Percentiles rank a stretch among this genome's conserved stretches.
Conservation (phyloP, 1,140 invertebrate species). For the Bombyx mandarina region DNA sequence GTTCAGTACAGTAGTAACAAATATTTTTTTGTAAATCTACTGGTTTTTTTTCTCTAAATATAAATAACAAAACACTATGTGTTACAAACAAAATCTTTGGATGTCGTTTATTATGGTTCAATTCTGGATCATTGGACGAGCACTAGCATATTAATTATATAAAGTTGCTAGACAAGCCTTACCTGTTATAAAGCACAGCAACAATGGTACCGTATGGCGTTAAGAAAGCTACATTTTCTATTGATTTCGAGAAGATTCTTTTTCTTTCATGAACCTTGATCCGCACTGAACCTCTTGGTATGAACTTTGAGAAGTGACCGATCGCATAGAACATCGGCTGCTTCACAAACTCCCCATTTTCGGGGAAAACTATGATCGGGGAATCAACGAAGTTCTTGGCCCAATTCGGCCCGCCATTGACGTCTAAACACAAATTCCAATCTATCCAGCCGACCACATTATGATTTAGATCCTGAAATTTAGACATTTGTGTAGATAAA, state of each 20-base stretch:
- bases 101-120: too few relatives aligned
- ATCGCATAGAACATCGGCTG: slow-evolving; percentile 91
- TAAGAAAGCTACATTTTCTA: slow-evolving; percentile 33
- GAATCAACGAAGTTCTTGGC: slow-evolving; percentile 82
- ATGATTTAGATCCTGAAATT: slow-evolving; percentile 78
- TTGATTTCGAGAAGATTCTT: slow-evolving; percentile 5
- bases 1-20: too few relatives aligned
- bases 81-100: too few relatives aligned
- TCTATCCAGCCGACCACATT: slow-evolving; percentile 85
- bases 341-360: slow-evolving; percentile 81
- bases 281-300: slow-evolving; percentile 75
- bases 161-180: slow-evolving; percentile 7
- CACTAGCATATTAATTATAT: background rate
- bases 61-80: too few relatives aligned
- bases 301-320: slow-evolving; percentile 89
- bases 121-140: too few relatives aligned
- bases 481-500: slow-evolving; percentile 5
- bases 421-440: slow-evolving; percentile 89
- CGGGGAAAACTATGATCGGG: slow-evolving; percentile 81
- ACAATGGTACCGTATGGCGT: slow-evolving; percentile 35
- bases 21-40: too few relatives aligned
- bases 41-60: too few relatives aligned
- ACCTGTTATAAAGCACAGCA: slow-evolving; percentile 38
- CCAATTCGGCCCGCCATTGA: slow-evolving; percentile 85
- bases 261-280: slow-evolving; percentile 34